These are phyloP conservation scores for Euphydryas editha DNA, from an alignment of 2,888 invertebrate genomes.

Conservation along the genomic window DNA sequence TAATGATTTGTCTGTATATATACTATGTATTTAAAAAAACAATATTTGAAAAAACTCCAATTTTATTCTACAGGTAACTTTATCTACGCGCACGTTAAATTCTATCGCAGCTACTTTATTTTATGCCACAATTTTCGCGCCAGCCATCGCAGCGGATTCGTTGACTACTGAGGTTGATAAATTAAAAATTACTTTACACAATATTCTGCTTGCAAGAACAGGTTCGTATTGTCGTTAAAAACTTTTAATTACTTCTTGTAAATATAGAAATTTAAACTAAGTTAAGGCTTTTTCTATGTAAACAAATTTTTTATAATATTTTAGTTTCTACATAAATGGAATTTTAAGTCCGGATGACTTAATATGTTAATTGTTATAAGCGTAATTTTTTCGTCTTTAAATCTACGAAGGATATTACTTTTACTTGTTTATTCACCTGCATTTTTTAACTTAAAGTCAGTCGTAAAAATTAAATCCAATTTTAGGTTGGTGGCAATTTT, in stretches of 20 bases:
- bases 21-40: no score
- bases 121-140: conserved; percentile 20
- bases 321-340: background rate
- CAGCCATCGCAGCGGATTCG: conserved; percentile 25
- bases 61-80: conserved; percentile 24
- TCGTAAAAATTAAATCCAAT: background rate
- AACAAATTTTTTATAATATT: no score
- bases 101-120: background rate
- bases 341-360: no score
- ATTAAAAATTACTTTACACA: conserved; percentile 30
- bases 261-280: background rate
- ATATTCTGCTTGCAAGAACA: conserved; percentile 23
- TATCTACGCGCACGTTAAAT: background rate
- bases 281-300: no score
- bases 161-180: conserved; percentile 23
- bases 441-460: no score
- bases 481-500: background rate
- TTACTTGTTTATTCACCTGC: no score
- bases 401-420: no score
- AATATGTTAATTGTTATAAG: no score
- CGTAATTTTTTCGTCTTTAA: no score
- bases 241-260: background rate
- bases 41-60: no score
- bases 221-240: conserved; percentile 8
- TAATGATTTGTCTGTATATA: no score